Base-by-base conservation (phyloP, 2,113 vertebrate genomes). In the Columba livia region DNA sequence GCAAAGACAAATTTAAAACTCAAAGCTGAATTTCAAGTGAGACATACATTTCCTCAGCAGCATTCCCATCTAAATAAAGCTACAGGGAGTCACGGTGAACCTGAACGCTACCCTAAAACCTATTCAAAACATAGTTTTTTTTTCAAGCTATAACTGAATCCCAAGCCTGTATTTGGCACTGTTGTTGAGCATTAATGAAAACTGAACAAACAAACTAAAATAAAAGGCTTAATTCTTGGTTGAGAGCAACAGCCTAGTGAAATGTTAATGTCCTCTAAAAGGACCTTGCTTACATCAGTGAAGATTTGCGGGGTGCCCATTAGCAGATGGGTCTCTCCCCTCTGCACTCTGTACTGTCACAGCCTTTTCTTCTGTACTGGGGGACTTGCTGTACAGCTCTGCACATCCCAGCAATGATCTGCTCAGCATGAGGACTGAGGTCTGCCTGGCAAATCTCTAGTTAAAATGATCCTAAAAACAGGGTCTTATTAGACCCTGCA, bases 281-380 rank as follows among this genome's bases (percentile, higher is more conserved):
- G n/a, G 42, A 26, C 11, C 71, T 47, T 23, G 7, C 34, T 85
- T 69, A 14, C 6, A 23, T 11, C 21, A 31, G 6, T 54, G 61
- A 36, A 36, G 29, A 36, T 75, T 36, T 75, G 5, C n/a, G 62
- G 47, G 28, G 8, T 44, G 21, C 12, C 36, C 9, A 4, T 15
- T 13, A 62, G 23, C 28, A 84, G 42, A 42, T 11, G 20, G 9
- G 4, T 12, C 12, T 53, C 51, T n/a, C 12, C 23, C 3, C 10
- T 51, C 16, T 0, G 0, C 24, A 4, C 11, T 5, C 29, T 16
- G 10, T 25, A 21, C 34, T 64, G 2, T 26, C 5, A 24, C 16
- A 62, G 7, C 14, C 19, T 58, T 75, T n/a, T 9, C 26, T 51
- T 47, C 28, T 62, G 36, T 5, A 2, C 17, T 11, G 32, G 10